These are phyloP conservation scores for Mycteria americana DNA, from an alignment of 2,797 vertebrate genomes.

Conservation along the genomic window DNA sequence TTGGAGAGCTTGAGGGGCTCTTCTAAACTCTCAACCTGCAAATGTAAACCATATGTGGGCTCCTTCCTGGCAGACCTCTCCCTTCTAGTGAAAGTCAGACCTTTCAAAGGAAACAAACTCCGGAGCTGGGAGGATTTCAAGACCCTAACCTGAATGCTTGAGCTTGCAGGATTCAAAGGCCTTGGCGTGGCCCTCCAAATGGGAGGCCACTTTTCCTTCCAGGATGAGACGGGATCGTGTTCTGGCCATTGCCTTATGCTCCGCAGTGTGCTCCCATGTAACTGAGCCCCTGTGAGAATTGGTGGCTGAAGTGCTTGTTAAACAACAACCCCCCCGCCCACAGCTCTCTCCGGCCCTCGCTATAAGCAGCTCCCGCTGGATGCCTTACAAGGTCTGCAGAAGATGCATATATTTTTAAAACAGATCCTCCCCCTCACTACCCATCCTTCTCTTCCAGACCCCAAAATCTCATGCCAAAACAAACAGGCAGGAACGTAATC, in stretches of 20 bases:
- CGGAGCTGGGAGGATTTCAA: slow-evolving; percentile 1
- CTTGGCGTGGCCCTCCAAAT: background rate
- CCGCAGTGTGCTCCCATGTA: background rate
- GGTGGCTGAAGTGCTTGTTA: background rate
- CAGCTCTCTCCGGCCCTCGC: background rate
- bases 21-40: background rate
- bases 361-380: slow-evolving; percentile 5
- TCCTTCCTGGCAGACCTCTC: background rate
- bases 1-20: background rate
- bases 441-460: slow-evolving; percentile 28
- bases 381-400: slow-evolving; percentile 45
- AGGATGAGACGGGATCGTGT: background rate
- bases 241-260: background rate
- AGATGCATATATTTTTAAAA: slow-evolving; percentile 28
- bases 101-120: background rate
- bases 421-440: background rate
- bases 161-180: background rate
- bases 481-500: slow-evolving; percentile 41
- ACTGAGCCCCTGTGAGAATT: background rate
- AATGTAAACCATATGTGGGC: background rate
- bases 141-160: background rate
- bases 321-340: rapidly evolving
- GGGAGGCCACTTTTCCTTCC: slow-evolving; percentile 9
- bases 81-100: background rate
- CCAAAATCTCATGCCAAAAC: slow-evolving; percentile 34